Conservation (phyloP, 2,888 invertebrate species). For the Temnothorax unifasciatus region DNA sequence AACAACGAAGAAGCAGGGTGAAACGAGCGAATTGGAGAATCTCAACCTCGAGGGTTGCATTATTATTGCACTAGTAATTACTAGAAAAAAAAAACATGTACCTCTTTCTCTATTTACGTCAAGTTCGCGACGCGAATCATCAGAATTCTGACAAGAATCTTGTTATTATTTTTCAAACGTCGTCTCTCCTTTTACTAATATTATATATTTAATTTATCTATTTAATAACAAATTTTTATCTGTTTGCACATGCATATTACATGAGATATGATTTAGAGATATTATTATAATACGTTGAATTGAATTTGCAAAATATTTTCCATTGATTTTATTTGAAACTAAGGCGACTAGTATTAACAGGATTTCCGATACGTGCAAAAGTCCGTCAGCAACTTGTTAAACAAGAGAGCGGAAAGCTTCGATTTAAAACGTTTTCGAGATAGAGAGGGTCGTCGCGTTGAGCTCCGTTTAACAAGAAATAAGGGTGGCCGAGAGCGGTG, state of each 20-base stretch:
- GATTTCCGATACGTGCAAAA: slow-evolving; percentile 33
- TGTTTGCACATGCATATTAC: neutral
- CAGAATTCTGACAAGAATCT: slow-evolving; percentile 68
- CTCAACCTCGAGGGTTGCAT: slow-evolving; percentile 72
- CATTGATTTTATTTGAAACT: neutral
- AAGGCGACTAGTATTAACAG: neutral
- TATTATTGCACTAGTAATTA: slow-evolving; percentile 81
- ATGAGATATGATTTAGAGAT: neutral
- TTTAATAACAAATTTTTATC: slow-evolving; percentile 2
- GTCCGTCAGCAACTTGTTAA: slow-evolving; percentile 52
- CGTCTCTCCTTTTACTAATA: neutral
- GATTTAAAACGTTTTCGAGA: slow-evolving; percentile 56
- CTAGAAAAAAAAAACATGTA: slow-evolving; percentile 53
- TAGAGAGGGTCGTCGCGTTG: slow-evolving; percentile 55
- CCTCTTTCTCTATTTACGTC: slow-evolving; percentile 48
- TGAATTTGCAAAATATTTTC: neutral
- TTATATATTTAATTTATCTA: neutral
- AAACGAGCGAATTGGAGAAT: slow-evolving; percentile 62
- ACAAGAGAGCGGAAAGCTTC: slow-evolving; percentile 51
- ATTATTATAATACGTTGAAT: neutral
- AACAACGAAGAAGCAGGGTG: slow-evolving; percentile 53
- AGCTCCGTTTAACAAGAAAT: slow-evolving; percentile 74
- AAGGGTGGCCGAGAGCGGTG: slow-evolving; percentile 65
- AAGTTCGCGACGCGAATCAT: slow-evolving; percentile 63
- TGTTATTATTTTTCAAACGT: slow-evolving; percentile 51